Percentiles rank a stretch among this genome's conserved stretches.
These are phyloP conservation scores for Orthonevra nobilis DNA, from an alignment of 2,888 invertebrate genomes.

Conservation along the genomic window DNA sequence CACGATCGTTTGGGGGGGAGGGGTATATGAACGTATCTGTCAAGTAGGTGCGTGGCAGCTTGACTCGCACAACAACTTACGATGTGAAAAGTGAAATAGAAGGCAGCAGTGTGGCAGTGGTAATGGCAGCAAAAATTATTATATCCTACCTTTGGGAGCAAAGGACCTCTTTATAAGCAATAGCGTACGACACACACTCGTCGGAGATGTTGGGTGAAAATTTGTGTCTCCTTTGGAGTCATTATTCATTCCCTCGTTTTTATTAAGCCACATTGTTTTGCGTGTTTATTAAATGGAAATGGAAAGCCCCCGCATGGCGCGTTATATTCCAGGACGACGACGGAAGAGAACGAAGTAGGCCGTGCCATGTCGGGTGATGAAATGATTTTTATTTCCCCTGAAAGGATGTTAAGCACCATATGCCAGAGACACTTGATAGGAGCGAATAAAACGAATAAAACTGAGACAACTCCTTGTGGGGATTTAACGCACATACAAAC, in stretches of 20 bases:
- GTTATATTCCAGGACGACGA: no score
- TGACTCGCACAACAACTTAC: constrained; percentile 17
- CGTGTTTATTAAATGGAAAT: constrained; percentile 71
- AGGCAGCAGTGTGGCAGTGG: background rate
- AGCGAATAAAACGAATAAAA: constrained; percentile 66
- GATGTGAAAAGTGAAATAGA: constrained; percentile 13
- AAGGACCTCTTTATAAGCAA: constrained; percentile 37
- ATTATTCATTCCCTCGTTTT: constrained; percentile 68
- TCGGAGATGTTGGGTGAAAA: constrained; percentile 28
- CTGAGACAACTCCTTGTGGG: constrained; percentile 55
- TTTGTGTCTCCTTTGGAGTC: constrained; percentile 65
- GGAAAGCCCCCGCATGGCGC: constrained; percentile 55
- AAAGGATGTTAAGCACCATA: constrained; percentile 67
- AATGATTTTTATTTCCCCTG: constrained; percentile 66
- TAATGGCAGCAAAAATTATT: background rate
- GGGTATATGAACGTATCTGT: constrained; percentile 9
- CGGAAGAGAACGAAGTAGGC: background rate
- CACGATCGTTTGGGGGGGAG: no score
- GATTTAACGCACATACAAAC: constrained; percentile 40
- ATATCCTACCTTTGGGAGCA: constrained; percentile 31
- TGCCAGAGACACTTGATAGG: constrained; percentile 68
- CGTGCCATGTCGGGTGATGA: constrained; percentile 47
- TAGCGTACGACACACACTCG: constrained; percentile 18
- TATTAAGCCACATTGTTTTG: constrained; percentile 70
- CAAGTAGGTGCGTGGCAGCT: constrained; percentile 26